Base-by-base conservation (phyloP, 2,113 vertebrate genomes). In the Solea senegalensis region DNA sequence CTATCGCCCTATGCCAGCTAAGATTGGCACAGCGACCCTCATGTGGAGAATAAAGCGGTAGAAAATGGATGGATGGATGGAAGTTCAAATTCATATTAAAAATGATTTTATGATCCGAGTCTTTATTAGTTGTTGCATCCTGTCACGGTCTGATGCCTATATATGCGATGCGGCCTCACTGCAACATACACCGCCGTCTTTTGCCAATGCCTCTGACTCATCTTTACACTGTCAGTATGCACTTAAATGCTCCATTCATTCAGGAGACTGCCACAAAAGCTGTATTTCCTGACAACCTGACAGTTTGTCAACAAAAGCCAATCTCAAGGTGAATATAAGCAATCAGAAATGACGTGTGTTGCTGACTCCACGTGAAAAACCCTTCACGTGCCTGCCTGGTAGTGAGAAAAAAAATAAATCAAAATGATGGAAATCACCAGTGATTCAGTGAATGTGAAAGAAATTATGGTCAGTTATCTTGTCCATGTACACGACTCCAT, bases 211-310 rank as follows among this genome's bases (percentile, higher is more conserved):
- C 11, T 51, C 34, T 61, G 46, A 61, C 27, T 69, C 62, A 71
- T 50, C 34, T 45, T 9, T 16, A 46, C 34, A 15, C 8, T 14
- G 28, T 53, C 52, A 61, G 41, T 50, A 44, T 21, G 7, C 27
- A 54, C 21, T 28, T 34, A 49, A 70, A 44, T 21, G 21, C 21
- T 16, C 26, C 50, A 58, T 78, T 72, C 21, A 64, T 48, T 80
- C 26, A 59, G 54, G 65, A 21, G 11, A 44, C 13, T 15, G 12
- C 26, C 52, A 62, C 48, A 67, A 79, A 77, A 60, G 57, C 62
- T 28, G 27, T 50, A 79, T 73, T 71, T 66, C 49, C 21, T 45
- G 49, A 60, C 69, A 69, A 16, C 26, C 46, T 43, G 55, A 59
- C 10, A 53, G 50, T 40, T 14, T 52, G 34, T 27, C n/a, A 62